phyloP scores from a whole-genome alignment of 1,140 invertebrate genomes.

The Nylanderia fulva region DNA sequence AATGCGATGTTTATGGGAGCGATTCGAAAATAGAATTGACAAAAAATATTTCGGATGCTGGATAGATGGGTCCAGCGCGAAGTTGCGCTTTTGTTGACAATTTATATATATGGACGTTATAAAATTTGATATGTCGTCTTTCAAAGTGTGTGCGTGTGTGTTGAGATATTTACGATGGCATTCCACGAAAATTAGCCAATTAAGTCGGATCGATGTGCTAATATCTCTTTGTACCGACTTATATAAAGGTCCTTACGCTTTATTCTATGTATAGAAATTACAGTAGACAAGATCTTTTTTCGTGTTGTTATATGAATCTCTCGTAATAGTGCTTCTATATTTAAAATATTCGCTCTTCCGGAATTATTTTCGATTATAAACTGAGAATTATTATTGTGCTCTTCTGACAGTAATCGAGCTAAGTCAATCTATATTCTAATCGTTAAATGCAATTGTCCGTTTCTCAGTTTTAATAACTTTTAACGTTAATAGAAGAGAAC shows the following conservation, averaged over 20 bases:
- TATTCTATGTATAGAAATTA: background rate
- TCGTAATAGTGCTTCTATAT: conserved; percentile 27
- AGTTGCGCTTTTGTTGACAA: background rate
- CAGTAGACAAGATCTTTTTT: conserved; percentile 1
- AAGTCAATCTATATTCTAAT: conserved; percentile 9
- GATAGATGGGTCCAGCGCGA: background rate
- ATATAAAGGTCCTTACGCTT: background rate
- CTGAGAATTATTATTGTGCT: conserved; percentile 5
- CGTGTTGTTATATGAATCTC: background rate
- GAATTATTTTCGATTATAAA: conserved; percentile 21
- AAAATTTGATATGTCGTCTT: conserved; percentile 22
- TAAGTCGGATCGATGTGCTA: conserved; percentile 53
- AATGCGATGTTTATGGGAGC: background rate
- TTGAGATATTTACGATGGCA: conserved; percentile 38
- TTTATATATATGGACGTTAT: conserved; percentile 17
- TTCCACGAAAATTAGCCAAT: conserved; percentile 48
- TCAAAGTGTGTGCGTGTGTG: background rate
- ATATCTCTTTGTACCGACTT: conserved; percentile 37
- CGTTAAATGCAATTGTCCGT: background rate
- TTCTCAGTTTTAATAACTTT: conserved; percentile 9
- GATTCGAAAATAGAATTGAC: background rate
- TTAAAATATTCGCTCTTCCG: background rate
- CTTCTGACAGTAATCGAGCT: conserved; percentile 14
- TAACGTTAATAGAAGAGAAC: background rate
- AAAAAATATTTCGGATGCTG: background rate